Percentiles rank a stretch among this genome's conserved stretches.
Conservation (phyloP, 2,888 invertebrate genomes). For the Portevinia maculata region DNA sequence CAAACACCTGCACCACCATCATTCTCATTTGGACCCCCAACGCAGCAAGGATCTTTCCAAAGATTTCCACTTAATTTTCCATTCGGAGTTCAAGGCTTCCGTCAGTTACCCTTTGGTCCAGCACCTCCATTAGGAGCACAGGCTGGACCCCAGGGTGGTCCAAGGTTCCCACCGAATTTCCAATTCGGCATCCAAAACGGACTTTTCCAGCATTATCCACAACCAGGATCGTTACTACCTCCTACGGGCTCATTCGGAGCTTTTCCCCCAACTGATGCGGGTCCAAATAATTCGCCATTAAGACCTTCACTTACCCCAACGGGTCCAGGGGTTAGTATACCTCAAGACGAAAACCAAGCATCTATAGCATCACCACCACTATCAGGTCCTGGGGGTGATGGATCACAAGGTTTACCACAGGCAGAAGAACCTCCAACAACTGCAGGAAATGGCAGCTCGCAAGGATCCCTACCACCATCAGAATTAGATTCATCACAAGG, state of each 20-base stretch:
- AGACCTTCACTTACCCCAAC: slow-evolving; percentile 1
- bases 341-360: slow-evolving; percentile 19
- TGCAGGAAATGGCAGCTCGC: slow-evolving; percentile 1
- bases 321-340: background rate
- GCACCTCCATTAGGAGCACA: slow-evolving; percentile 59
- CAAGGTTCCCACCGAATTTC: slow-evolving; percentile 11
- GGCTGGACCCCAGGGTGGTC: slow-evolving; percentile 46
- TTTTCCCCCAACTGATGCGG: too few species aligned
- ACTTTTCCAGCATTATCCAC: slow-evolving; percentile 32
- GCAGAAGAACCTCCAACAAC: slow-evolving; percentile 7
- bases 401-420: slow-evolving; percentile 5
- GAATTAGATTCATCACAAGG: slow-evolving; percentile 1
- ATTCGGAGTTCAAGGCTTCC: slow-evolving; percentile 54
- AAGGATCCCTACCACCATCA: slow-evolving; percentile 12
- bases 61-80: slow-evolving; percentile 57
- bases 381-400: background rate
- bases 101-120: slow-evolving; percentile 60
- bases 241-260: too few species aligned
- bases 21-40: background rate
- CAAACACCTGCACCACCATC: background rate
- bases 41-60: slow-evolving; percentile 3
- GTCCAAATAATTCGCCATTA: background rate
- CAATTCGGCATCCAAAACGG: slow-evolving; percentile 43
- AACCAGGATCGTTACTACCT: background rate
- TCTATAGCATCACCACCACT: background rate